These are phyloP conservation scores for Notiomystis cincta DNA, from an alignment of 2,113 vertebrate genomes.

Conservation along the genomic window DNA sequence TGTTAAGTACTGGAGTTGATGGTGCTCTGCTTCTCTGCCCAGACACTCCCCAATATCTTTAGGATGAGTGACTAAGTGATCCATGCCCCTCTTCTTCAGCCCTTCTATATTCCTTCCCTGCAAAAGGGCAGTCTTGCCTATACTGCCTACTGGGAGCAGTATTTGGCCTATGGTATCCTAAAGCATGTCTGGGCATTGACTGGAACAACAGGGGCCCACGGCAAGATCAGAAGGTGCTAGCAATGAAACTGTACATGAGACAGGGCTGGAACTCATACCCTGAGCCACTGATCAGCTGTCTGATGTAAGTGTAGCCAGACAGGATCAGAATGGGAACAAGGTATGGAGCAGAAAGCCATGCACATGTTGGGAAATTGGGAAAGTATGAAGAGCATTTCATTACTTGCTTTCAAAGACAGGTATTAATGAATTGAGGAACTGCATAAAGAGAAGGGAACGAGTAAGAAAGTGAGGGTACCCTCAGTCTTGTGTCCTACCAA, in stretches of 20 bases:
- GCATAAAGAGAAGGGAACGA: not conserved
- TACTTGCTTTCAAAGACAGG: not conserved
- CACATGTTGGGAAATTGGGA: not conserved
- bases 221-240: not conserved
- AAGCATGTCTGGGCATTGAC: not conserved
- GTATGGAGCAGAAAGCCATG: not conserved
- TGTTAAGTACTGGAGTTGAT: not conserved
- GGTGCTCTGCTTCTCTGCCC: not conserved
- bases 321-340: not conserved
- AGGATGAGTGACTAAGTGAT: not conserved
- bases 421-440: not conserved
- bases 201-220: not conserved
- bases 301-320: not conserved
- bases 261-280: not conserved
- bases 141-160: not conserved
- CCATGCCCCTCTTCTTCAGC: not conserved
- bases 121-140: not conserved
- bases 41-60: not conserved
- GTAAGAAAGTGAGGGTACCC: not conserved
- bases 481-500: not conserved
- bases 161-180: not conserved
- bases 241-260: not conserved
- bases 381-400: not conserved
- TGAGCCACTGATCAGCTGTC: not conserved
- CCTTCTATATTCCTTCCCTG: not conserved